Evolutionary conservation across 2,888 invertebrate species (phyloP), one percentile per base, ranked within the genome.

Genomic region (Ochropleura leucogaster): DNA sequence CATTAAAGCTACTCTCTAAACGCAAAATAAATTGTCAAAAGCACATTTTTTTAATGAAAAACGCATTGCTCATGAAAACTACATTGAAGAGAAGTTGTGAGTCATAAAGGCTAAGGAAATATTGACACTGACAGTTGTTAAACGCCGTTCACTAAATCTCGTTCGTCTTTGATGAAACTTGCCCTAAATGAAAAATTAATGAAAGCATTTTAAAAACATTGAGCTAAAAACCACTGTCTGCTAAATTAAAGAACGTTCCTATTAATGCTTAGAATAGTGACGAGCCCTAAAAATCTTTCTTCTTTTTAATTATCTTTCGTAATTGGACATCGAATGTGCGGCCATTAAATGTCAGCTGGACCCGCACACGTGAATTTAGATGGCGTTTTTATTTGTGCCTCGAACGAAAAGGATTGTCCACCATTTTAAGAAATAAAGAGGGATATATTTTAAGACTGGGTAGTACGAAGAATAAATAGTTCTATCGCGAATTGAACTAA

Each of bases 311-410:
- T 89, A 87, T 90, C 88, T 79, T 79, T 86, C 80, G 86, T 93
- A 90, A 93, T 93, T 92, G 89, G 87, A 90, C 87, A 87, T 88
- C 77, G 86, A 89, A 89, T 84, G 85, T 72, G 83, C 80, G 80
- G 87, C 89, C 92, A 90, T 94, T 93, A 92, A 90, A 87, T 87
- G 87, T 67, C 80, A 57, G 68, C 73, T 49, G 77, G 82, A 79
- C 87, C 73, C 76, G 77, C 74, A 74, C 83, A 77, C 83, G 82
- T 87, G 88, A 90, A 93, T 93, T 92, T 90, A 93, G 89, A 91
- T 90, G 87, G 86, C 85, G 80, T 90, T 93, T 93, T 93, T 93
- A 92, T 93, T 91, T 89, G 89, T 82, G 85, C 85, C 76, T 81
- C 82, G 84, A 85, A 59, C 77, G 30, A 47, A 77, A 59, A 65